Percentiles rank a stretch among this genome's conserved stretches.
Evolutionary conservation across 2,113 vertebrate species (phyloP).

Genomic region (Urocynchramus pylzowi): DNA sequence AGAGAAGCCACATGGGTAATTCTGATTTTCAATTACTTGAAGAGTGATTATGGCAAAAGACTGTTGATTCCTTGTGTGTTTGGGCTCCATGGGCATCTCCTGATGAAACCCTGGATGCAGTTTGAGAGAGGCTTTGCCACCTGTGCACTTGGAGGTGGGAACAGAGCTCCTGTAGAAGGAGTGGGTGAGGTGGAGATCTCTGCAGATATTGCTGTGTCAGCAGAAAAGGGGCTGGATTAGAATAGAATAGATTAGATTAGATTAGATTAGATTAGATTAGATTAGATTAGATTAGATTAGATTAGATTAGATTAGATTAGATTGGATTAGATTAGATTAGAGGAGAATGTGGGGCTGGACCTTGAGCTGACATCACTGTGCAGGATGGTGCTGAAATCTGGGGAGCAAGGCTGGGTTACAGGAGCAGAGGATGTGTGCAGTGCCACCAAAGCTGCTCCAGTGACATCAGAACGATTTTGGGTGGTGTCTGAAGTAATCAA

Average conservation of each 20-base stretch:
- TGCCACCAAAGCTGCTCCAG: accelerated
- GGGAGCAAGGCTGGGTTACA: background rate
- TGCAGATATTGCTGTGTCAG: background rate
- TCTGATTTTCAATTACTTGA: constrained; percentile 20
- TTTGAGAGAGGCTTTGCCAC: background rate
- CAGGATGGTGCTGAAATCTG: accelerated
- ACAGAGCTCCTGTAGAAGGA: background rate
- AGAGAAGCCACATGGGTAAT: background rate
- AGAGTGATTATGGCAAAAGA: background rate
- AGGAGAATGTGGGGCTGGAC: background rate
- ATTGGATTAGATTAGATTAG: background rate
- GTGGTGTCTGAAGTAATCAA: accelerated
- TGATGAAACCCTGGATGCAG: background rate
- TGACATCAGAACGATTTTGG: background rate
- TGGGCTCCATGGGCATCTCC: background rate
- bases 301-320: background rate
- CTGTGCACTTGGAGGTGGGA: background rate
- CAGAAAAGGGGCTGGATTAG: background rate
- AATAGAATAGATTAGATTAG: too few species aligned
- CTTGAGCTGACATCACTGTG: background rate
- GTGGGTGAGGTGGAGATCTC: background rate
- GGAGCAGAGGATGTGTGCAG: background rate
- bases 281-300: background rate
- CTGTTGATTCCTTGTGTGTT: background rate
- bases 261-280: background rate